Percentiles rank a stretch among this genome's conserved stretches.
Conservation (phyloP, 2,797 vertebrate genomes). For the Esox lucius region DNA sequence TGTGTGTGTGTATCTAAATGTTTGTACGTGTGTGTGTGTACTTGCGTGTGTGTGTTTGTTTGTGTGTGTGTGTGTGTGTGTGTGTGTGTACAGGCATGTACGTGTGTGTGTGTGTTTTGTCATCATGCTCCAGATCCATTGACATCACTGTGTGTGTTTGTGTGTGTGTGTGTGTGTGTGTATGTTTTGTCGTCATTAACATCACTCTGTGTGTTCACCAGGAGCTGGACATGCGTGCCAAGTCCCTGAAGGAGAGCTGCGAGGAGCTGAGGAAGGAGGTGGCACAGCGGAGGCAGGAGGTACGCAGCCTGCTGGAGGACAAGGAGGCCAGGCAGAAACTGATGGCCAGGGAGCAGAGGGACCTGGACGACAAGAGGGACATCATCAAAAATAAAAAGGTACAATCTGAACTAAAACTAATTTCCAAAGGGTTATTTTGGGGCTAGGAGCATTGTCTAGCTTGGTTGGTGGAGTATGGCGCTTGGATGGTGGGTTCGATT, state of each 20-base stretch:
- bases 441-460: background rate
- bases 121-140: too few species aligned
- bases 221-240: slow-evolving; percentile 76
- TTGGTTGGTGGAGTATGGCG: too few species aligned
- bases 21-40: background rate
- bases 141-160: slow-evolving; percentile 6
- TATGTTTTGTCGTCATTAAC: too few species aligned
- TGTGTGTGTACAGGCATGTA: slow-evolving; percentile 10
- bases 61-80: slow-evolving; percentile 5
- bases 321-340: slow-evolving; percentile 72
- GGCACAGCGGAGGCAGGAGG: slow-evolving; percentile 78
- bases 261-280: slow-evolving; percentile 85
- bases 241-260: slow-evolving; percentile 75
- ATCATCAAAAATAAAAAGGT: slow-evolving; percentile 80
- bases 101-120: slow-evolving; percentile 4
- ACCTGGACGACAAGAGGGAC: slow-evolving; percentile 74
- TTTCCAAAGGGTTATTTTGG: slow-evolving; percentile 8
- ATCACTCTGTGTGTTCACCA: slow-evolving; percentile 51
- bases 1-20: too few species aligned
- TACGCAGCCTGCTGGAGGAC: slow-evolving; percentile 80
- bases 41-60: background rate
- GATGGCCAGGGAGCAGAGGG: slow-evolving; percentile 73
- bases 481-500: too few species aligned
- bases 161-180: slow-evolving; percentile 12
- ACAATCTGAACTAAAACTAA: background rate